Percentiles rank a stretch among this genome's conserved stretches.
Evolutionary conservation across 2,797 vertebrate genomes (phyloP).

Genomic region (Phalanger gymnotis): DNA sequence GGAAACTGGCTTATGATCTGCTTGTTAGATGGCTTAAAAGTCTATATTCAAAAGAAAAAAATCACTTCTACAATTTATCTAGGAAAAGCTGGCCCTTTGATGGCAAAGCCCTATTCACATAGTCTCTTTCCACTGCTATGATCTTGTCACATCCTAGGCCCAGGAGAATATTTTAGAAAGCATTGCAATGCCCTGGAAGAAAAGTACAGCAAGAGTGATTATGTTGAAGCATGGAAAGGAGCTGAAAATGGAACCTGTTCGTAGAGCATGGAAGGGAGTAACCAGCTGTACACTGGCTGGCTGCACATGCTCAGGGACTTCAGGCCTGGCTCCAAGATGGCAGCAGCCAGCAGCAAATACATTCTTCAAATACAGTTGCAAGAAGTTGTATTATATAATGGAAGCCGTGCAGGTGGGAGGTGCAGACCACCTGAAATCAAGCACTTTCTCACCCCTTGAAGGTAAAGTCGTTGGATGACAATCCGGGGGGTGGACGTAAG

Average conservation of each 20-base stretch:
- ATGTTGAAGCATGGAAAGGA: slow-evolving; percentile 29
- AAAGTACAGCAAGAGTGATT: slow-evolving; percentile 52
- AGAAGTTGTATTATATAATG: slow-evolving; percentile 58
- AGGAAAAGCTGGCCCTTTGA: neutral
- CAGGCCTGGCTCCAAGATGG: slow-evolving; percentile 34
- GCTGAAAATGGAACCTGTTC: slow-evolving; percentile 49
- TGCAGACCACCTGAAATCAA: slow-evolving; percentile 77
- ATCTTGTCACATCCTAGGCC: slow-evolving; percentile 6
- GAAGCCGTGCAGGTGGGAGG: slow-evolving; percentile 84
- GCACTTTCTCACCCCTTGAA: slow-evolving; percentile 89
- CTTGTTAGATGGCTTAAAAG: neutral
- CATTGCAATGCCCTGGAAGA: slow-evolving; percentile 1
- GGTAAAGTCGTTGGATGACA: slow-evolving; percentile 84
- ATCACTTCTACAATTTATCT: slow-evolving; percentile 18
- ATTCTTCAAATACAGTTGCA: slow-evolving; percentile 43
- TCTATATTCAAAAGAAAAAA: neutral
- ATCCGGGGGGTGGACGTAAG: slow-evolving; percentile 87
- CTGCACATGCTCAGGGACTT: slow-evolving; percentile 68
- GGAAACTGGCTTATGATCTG: neutral
- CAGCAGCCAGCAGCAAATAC: neutral
- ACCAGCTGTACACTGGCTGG: slow-evolving; percentile 36
- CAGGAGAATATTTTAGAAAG: slow-evolving; percentile 38
- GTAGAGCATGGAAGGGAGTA: slow-evolving; percentile 52
- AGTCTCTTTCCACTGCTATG: neutral
- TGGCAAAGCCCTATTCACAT: neutral